Percentiles rank a stretch among this genome's conserved stretches.
phyloP scores from a whole-genome alignment of 2,888 invertebrate genomes.

The Perizoma affinitatum region DNA sequence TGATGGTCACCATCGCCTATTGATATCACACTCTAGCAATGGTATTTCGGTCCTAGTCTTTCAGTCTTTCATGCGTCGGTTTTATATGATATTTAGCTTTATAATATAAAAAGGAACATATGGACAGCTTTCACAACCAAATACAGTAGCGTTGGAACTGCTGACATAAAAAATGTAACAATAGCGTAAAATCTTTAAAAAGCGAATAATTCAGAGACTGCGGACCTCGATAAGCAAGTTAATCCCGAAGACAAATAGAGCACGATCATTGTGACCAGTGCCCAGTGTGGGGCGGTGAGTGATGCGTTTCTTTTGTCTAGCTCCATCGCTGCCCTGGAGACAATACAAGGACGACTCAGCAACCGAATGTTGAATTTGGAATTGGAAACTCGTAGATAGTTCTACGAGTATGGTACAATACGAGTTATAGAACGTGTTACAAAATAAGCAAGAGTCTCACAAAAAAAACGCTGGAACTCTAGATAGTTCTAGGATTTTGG shows the following conservation, averaged over 20 bases:
- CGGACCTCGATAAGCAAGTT: conserved; percentile 73
- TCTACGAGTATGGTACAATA: conserved; percentile 13
- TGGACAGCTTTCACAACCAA: no score
- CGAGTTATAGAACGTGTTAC: no score
- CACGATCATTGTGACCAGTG: conserved; percentile 67
- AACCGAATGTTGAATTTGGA: conserved; percentile 60
- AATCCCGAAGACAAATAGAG: conserved; percentile 80
- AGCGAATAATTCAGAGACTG: conserved; percentile 38
- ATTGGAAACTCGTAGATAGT: conserved; percentile 39
- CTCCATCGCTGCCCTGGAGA: conserved; percentile 53
- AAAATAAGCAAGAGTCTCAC: no score
- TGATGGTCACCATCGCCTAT: no score
- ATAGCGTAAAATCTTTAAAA: conserved; percentile 54
- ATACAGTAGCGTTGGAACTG: no score
- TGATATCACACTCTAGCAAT: no score
- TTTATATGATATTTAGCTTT: no score
- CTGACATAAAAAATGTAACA: conserved; percentile 8
- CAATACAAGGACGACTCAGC: conserved; percentile 77
- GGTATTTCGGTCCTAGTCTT: no score
- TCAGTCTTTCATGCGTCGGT: no score
- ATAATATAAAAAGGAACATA: no score
- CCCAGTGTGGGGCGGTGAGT: conserved; percentile 69
- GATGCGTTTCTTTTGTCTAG: conserved; percentile 82
- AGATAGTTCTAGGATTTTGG: no score
- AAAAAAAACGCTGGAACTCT: no score